Evolutionary conservation across 2,797 vertebrate genomes (phyloP).

Genomic region (Coluber constrictor): DNA sequence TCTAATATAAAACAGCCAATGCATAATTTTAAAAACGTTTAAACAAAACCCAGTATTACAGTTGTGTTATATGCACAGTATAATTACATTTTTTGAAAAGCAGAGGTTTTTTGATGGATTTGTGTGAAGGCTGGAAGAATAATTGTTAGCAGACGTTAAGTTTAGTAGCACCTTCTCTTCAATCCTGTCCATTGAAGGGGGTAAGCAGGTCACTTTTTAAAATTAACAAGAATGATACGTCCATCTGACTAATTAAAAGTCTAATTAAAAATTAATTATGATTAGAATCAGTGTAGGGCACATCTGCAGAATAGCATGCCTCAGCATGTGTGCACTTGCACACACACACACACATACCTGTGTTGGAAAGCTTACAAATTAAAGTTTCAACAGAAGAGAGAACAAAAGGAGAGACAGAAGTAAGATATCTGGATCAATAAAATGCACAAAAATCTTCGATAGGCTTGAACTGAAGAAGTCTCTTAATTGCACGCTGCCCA

Average conservation of each 20-base stretch:
- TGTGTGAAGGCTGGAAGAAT: not conserved
- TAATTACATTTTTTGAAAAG: not conserved
- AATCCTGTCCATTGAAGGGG: not conserved
- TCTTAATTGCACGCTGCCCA: not conserved
- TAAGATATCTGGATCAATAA: not conserved
- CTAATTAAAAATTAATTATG: not conserved
- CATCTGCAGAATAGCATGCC: not conserved
- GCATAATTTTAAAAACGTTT: not conserved
- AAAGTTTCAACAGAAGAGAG: not conserved
- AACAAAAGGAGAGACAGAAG: not conserved
- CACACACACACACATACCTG: not conserved
- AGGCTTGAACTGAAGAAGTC: not conserved
- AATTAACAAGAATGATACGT: not conserved
- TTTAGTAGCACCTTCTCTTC: not conserved
- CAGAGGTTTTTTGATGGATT: not conserved
- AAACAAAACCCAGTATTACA: not conserved
- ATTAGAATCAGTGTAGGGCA: not conserved
- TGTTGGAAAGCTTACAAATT: not conserved
- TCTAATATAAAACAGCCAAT: not conserved
- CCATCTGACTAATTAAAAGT: not conserved
- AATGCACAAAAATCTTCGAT: not conserved
- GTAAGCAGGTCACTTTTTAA: not conserved
- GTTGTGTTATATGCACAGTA: fast-evolving
- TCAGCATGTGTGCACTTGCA: not conserved
- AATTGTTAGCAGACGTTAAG: not conserved